Evolutionary conservation across 2,797 vertebrate species (phyloP).

Genomic region (Rhinogobio ventralis): DNA sequence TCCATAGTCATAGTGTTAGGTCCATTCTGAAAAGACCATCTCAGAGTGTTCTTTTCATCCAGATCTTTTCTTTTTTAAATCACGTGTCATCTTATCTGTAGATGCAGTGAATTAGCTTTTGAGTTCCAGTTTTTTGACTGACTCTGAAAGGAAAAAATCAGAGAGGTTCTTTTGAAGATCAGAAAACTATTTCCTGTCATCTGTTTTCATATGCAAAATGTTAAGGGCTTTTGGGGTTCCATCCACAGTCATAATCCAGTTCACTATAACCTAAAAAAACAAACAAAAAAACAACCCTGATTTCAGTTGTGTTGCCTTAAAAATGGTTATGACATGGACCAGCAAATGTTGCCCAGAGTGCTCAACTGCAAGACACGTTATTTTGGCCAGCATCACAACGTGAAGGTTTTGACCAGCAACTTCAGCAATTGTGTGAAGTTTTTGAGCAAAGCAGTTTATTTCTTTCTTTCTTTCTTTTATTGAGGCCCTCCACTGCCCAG

Average conservation of each 20-base stretch:
- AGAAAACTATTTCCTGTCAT: slow-evolving; percentile 37
- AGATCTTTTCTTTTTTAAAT: not conserved
- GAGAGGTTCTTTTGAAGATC: slow-evolving; percentile 4
- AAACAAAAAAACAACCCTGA: slow-evolving; percentile 64
- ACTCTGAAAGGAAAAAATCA: not conserved
- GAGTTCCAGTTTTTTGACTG: slow-evolving; percentile 38
- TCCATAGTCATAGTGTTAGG: not conserved
- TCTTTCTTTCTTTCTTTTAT: not conserved
- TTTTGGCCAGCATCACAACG: not conserved
- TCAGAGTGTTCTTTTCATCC: not conserved
- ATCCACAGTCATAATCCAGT: slow-evolving; percentile 89
- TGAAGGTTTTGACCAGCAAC: not conserved
- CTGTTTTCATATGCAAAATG: slow-evolving; percentile 80
- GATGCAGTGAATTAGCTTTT: slow-evolving; percentile 53
- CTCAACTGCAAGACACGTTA: not conserved
- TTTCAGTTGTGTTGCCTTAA: slow-evolving; percentile 87
- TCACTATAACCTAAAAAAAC: slow-evolving; percentile 71
- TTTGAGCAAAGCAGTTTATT: not conserved
- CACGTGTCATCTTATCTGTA: slow-evolving; percentile 19
- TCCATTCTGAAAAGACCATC: not conserved
- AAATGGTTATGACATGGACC: slow-evolving; percentile 74
- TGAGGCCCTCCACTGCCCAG: slow-evolving; percentile 9
- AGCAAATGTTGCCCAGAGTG: slow-evolving; percentile 64
- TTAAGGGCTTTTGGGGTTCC: slow-evolving; percentile 88
- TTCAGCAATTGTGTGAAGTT: not conserved